phyloP scores from a whole-genome alignment of 1,140 invertebrate genomes.

The Euborellia annulipes region DNA sequence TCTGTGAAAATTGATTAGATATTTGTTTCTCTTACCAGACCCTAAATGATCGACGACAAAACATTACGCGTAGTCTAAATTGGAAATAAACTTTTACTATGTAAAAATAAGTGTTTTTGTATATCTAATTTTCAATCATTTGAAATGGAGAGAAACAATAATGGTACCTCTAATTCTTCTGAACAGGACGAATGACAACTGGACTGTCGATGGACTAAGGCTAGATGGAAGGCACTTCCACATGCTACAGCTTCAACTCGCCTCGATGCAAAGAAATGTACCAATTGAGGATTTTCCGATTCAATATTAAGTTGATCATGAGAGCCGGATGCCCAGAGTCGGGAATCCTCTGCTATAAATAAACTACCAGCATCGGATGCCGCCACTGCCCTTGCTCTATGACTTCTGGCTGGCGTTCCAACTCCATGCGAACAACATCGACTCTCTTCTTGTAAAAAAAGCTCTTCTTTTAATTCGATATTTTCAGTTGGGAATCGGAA shows the following conservation, averaged over 20 bases:
- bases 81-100: too few relatives aligned
- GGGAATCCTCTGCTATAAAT: conserved; percentile 47
- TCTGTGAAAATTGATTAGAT: too few relatives aligned
- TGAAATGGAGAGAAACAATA: too few relatives aligned
- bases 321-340: conserved; percentile 55
- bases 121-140: too few relatives aligned
- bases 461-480: conserved; percentile 37
- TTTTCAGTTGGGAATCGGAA: conserved; percentile 35
- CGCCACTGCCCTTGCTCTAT: conserved; percentile 42
- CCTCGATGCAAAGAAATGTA: conserved; percentile 49
- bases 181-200: conserved; percentile 23
- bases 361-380: conserved; percentile 41
- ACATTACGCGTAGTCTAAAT: too few relatives aligned
- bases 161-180: too few relatives aligned
- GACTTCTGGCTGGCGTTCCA: conserved; percentile 38
- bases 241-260: conserved; percentile 40
- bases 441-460: conserved; percentile 42
- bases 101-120: too few relatives aligned
- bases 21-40: too few relatives aligned
- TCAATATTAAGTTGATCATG: conserved; percentile 53
- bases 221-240: conserved; percentile 49
- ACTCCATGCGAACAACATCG: conserved; percentile 45
- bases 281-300: conserved; percentile 37
- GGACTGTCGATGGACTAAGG: conserved; percentile 42
- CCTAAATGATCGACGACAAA: too few relatives aligned